phyloP scores from a whole-genome alignment of 2,113 vertebrate species.

The Catharus bicknelli region DNA sequence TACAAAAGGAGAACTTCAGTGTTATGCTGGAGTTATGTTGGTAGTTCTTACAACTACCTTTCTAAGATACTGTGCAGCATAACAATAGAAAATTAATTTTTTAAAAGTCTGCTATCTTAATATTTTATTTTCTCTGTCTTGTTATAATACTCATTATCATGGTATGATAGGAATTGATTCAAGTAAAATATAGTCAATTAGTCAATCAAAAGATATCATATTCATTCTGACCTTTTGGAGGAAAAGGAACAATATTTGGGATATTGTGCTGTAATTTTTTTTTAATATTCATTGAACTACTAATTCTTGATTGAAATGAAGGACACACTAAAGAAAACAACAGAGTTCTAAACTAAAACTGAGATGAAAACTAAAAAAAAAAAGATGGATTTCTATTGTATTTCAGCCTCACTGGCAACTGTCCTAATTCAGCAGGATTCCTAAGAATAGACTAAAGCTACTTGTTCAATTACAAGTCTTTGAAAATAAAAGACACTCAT shows the following conservation, averaged over 20 bases:
- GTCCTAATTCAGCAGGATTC: neutral
- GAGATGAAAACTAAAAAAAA: neutral
- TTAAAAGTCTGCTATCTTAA: accelerated
- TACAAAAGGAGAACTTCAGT: neutral
- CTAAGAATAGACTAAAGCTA: neutral
- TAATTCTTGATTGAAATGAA: neutral
- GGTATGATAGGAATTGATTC: accelerated
- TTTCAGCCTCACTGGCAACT: neutral
- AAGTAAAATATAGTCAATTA: neutral
- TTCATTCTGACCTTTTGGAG: neutral
- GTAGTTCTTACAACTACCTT: neutral
- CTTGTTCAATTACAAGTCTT: neutral
- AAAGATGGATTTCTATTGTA: neutral
- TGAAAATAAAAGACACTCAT: neutral
- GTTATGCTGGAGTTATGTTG: neutral
- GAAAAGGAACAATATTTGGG: neutral
- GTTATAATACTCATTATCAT: neutral
- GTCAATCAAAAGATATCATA: neutral
- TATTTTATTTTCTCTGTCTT: neutral
- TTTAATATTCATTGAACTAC: neutral
- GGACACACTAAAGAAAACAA: neutral
- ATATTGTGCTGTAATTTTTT: neutral
- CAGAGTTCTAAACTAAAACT: neutral
- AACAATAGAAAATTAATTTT: neutral
- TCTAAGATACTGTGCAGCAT: neutral